Base-by-base conservation (phyloP, 2,888 invertebrate species). In the Oithona nana region DNA sequence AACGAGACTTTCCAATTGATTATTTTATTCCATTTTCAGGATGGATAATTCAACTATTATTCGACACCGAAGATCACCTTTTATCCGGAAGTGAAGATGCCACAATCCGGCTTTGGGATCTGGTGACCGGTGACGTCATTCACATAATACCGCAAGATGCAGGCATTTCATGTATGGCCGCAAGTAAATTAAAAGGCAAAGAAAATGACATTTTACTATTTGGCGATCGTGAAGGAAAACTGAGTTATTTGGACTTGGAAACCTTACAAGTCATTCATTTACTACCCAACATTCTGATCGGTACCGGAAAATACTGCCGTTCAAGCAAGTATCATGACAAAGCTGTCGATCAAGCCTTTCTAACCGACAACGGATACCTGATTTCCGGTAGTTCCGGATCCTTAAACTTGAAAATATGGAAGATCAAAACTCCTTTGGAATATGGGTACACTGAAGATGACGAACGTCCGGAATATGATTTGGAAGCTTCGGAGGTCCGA, bases 301-400 rank as follows among this genome's bases (percentile, higher is more conserved):
- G 61, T 20, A 61, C 61, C 20, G 61, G 61, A 3, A 22, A 29
- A 6, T 61, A 61, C 28, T 54, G 28, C 13, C 29, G 62, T 16
- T 55, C 62, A 8, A 54, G 56, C 39, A 62, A 56, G 48, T 62
- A 62, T 56, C 62, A 62, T 56, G 62, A 62, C 39, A 62, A 62
- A 55, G 55, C 28, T 29, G 61, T 61, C 13, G 61, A 61, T 29
- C 16, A 54, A 20, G n/a, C 31, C 13, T 52, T 1, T 30, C 28
- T 61, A 2, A 50, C 50, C 4, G 61, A 54, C 28, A 61, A 61
- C 54, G 61, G 61, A 1, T 61, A 61, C 28, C 20, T 61, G 16
- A 54, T 61, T 22, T 28, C 61, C 1, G 51, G 50, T n/a, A 52
- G 52, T 29, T 11, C 54, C 6, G 61, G 61, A n/a, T 50, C 50